These are phyloP conservation scores for Babyrousa celebensis DNA, from an alignment of 2,797 vertebrate genomes.

Conservation along the genomic window DNA sequence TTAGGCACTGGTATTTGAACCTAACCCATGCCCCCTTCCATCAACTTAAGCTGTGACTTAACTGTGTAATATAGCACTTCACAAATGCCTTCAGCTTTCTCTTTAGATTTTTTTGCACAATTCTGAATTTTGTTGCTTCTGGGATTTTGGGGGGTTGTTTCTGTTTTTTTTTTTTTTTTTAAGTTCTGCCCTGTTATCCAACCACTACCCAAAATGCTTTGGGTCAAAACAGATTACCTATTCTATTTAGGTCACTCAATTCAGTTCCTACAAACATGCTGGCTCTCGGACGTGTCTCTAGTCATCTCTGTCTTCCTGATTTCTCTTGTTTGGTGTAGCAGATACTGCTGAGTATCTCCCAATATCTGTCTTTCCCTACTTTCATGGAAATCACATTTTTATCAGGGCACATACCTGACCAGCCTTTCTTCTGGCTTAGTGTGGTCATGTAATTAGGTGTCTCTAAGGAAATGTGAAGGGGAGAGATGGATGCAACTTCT, in stretches of 20 bases:
- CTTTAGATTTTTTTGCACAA: not conserved
- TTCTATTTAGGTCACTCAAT: not conserved
- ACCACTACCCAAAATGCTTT: not conserved
- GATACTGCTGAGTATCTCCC: not conserved
- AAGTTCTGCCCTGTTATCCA: not conserved
- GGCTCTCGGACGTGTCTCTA: accelerated
- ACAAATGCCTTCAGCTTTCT: not conserved
- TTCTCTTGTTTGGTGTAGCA: not conserved
- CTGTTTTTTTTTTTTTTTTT: not conserved
- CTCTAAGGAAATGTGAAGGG: not conserved
- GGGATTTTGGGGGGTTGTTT: too few species aligned
- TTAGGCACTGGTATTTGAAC: not conserved
- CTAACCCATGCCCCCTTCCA: not conserved
- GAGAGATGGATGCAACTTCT: not conserved
- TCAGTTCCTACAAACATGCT: accelerated
- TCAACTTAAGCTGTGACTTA: not conserved
- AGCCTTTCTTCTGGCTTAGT: not conserved
- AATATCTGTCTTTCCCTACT: not conserved
- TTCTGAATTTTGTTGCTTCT: not conserved
- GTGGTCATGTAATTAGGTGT: not conserved
- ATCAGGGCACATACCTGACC: accelerated
- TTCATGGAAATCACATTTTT: not conserved
- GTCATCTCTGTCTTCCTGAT: not conserved
- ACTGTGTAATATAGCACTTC: not conserved
- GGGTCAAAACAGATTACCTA: not conserved